Conservation (phyloP, 1,140 invertebrate genomes). For the Aphis gossypii region DNA sequence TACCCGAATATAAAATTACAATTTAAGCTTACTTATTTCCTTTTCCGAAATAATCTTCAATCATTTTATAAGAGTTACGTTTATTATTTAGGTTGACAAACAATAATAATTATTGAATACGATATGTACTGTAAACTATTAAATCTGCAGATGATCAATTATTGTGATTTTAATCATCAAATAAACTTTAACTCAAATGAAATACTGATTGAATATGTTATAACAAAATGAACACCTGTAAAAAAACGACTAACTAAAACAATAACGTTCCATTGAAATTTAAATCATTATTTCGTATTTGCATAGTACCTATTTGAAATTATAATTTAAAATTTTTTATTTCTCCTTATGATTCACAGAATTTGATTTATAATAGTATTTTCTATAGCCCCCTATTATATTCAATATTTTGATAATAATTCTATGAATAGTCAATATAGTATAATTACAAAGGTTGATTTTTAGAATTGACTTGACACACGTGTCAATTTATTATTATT, state of each 20-base stretch:
- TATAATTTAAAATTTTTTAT: conserved; percentile 36
- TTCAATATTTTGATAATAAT: background rate
- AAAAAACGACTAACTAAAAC: background rate
- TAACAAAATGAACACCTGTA: background rate
- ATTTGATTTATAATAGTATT: background rate
- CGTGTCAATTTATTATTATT: background rate
- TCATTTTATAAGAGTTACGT: conserved; percentile 1
- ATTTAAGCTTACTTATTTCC: conserved; percentile 18
- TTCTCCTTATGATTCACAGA: background rate
- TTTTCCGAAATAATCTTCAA: conserved; percentile 36
- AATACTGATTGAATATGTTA: background rate
- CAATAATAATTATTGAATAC: background rate
- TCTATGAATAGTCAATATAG: background rate
- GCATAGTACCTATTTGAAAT: conserved; percentile 36
- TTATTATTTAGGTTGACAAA: background rate
- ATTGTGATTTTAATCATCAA: background rate
- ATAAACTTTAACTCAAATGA: background rate
- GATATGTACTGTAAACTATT: background rate
- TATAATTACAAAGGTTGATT: conserved; percentile 6
- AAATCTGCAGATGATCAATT: background rate
- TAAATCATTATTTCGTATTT: conserved; percentile 21
- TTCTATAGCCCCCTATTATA: background rate
- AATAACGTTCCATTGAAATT: background rate
- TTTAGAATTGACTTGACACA: conserved; percentile 28
- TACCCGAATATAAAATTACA: background rate